These are phyloP conservation scores for Lasiommata megera DNA, from an alignment of 2,888 invertebrate species.

Conservation along the genomic window DNA sequence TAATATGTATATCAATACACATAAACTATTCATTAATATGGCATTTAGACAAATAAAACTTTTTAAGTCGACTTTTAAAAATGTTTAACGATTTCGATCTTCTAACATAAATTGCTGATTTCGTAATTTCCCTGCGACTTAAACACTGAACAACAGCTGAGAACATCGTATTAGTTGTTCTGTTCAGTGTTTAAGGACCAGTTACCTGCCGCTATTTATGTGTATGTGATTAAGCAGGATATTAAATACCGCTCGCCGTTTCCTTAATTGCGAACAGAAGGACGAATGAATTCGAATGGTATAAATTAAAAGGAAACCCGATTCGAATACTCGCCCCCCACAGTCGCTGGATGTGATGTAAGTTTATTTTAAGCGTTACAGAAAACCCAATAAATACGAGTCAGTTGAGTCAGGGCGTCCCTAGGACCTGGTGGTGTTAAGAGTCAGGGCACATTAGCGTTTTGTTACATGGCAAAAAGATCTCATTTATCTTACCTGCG, in stretches of 20 bases:
- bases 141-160: background rate
- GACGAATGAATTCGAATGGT: slow-evolving; percentile 6
- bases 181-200: background rate
- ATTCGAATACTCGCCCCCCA: background rate
- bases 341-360: background rate
- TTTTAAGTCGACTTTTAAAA: too few relatives aligned
- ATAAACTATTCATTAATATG: too few relatives aligned
- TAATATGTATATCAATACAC: too few relatives aligned
- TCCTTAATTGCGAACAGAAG: slow-evolving; percentile 10
- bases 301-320: slow-evolving; percentile 7
- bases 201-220: background rate
- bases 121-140: too few relatives aligned
- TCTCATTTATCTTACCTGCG: too few relatives aligned
- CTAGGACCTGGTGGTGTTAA: background rate
- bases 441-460: background rate
- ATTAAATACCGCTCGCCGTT: slow-evolving; percentile 1
- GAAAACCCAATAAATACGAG: background rate
- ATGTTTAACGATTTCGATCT: too few relatives aligned
- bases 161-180: background rate
- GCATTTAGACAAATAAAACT: too few relatives aligned
- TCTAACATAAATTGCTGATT: too few relatives aligned
- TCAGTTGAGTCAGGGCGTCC: background rate
- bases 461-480: background rate
- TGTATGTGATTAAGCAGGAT: background rate
- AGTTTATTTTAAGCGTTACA: background rate